Evolutionary conservation across 2,113 vertebrate genomes (phyloP).

Genomic region (Axis porcinus): DNA sequence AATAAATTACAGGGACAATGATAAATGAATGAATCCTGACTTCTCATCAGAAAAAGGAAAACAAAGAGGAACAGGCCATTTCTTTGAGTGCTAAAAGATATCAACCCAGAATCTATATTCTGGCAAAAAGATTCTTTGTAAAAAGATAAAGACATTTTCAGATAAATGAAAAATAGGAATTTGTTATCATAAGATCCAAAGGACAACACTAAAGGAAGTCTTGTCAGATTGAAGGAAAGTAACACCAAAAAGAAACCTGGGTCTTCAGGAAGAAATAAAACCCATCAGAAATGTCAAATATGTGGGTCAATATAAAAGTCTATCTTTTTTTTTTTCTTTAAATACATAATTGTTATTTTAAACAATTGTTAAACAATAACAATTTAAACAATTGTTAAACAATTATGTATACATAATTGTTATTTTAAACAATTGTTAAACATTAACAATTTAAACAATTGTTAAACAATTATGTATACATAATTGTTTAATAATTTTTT

Average conservation of each 20-base stretch:
- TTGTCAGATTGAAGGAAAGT: not conserved
- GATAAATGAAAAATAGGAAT: not conserved
- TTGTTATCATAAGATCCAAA: not conserved
- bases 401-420: too few species aligned
- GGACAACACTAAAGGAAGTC: not conserved
- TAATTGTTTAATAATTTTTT: too few species aligned
- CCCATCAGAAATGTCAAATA: not conserved
- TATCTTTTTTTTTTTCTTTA: not conserved
- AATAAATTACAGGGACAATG: not conserved
- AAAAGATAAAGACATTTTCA: not conserved
- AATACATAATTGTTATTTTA: not conserved
- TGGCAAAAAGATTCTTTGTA: not conserved
- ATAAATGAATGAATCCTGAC: not conserved
- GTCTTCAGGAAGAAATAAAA: conserved; percentile 1
- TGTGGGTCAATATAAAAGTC: not conserved
- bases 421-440: too few species aligned
- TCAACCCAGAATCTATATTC: not conserved
- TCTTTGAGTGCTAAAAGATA: not conserved
- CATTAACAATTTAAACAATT: too few species aligned
- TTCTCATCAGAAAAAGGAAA: not conserved
- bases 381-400: too few species aligned
- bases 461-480: too few species aligned
- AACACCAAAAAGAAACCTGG: not conserved
- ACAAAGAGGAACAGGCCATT: not conserved
- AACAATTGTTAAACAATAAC: too few species aligned